Percentiles rank a stretch among this genome's conserved stretches.
Conservation (phyloP, 2,113 vertebrate genomes). For the Ahaetulla prasina region DNA sequence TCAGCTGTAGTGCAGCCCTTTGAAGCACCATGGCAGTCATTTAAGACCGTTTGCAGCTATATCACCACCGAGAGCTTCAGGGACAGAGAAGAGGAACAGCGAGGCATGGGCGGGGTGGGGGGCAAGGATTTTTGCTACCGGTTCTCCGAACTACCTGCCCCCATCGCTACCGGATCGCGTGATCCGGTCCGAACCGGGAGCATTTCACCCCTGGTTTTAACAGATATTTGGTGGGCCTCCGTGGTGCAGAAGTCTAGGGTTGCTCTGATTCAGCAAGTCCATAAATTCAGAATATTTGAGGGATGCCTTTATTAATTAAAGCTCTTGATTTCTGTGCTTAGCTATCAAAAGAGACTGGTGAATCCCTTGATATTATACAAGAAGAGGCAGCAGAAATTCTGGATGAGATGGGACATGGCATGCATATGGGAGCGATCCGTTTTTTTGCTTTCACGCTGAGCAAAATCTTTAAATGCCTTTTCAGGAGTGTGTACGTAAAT, state of each 20-base stretch:
- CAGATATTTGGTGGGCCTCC: neutral
- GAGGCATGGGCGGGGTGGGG: too few species aligned
- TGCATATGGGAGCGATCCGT: conserved; percentile 83
- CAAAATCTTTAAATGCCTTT: conserved; percentile 92
- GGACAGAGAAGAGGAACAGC: too few species aligned
- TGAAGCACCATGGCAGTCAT: too few species aligned
- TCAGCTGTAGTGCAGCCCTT: too few species aligned
- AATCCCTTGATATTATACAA: conserved; percentile 70
- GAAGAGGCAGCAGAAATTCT: conserved; percentile 84
- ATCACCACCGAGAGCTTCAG: too few species aligned
- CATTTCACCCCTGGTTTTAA: too few species aligned
- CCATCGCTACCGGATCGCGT: too few species aligned
- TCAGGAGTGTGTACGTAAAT: conserved; percentile 87
- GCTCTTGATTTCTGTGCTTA: conserved; percentile 53
- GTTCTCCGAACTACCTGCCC: too few species aligned
- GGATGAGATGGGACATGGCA: conserved; percentile 92
- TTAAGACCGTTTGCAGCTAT: too few species aligned
- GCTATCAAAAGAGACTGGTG: conserved; percentile 80
- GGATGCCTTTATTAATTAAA: neutral
- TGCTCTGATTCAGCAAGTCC: neutral
- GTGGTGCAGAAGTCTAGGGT: neutral
- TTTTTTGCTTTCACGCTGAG: conserved; percentile 88
- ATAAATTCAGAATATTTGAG: neutral
- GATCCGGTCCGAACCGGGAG: too few species aligned
- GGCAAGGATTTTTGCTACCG: too few species aligned